phyloP scores from a whole-genome alignment of 2,797 vertebrate species.

The Linurgus olivaceus region DNA sequence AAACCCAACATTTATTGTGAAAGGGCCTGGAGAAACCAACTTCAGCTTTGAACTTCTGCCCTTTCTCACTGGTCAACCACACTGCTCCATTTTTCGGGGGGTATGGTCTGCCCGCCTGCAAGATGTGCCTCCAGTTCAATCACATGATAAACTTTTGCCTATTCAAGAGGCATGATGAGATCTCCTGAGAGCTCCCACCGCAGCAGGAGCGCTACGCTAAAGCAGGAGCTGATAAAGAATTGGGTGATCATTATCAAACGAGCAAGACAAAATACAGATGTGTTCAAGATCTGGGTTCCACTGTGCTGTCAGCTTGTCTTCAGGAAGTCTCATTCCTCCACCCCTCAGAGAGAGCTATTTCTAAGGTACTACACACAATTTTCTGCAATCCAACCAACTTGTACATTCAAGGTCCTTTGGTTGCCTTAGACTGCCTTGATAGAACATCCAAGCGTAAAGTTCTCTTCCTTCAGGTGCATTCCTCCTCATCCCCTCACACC shows the following conservation, averaged over 20 bases:
- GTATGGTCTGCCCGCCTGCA: not conserved
- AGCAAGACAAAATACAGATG: not conserved
- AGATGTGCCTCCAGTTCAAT: accelerated
- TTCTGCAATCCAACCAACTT: not conserved
- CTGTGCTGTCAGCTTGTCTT: not conserved
- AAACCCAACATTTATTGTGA: not conserved
- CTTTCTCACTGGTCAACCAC: not conserved
- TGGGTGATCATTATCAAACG: not conserved
- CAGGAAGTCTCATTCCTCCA: not conserved
- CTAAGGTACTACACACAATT: not conserved
- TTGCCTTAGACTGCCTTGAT: not conserved
- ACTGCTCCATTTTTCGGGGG: accelerated
- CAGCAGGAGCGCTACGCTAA: accelerated
- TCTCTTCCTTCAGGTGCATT: not conserved
- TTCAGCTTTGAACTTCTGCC: not conserved
- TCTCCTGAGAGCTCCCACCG: not conserved
- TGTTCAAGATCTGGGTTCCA: not conserved
- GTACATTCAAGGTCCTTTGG: accelerated
- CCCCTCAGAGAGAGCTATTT: not conserved
- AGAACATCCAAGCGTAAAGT: not conserved
- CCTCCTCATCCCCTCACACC: not conserved
- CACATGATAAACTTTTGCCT: not conserved
- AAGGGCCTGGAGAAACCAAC: not conserved
- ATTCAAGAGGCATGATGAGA: accelerated
- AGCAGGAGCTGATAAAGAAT: not conserved